phyloP scores from a whole-genome alignment of 2,113 vertebrate genomes.

The Ranitomeya variabilis region DNA sequence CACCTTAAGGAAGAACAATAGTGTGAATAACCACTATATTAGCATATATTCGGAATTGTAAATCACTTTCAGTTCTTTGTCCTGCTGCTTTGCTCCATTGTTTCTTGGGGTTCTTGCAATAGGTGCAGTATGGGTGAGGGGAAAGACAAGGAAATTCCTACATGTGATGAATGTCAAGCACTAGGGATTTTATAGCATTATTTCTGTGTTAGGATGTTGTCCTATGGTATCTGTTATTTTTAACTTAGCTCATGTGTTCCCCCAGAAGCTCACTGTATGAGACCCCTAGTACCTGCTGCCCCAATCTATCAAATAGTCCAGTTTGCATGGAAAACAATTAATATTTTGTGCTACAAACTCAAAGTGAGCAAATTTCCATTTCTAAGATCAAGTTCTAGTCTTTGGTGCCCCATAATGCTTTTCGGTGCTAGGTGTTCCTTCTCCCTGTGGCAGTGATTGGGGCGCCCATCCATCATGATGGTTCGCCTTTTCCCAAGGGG shows the following conservation, averaged over 20 bases:
- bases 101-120: not conserved
- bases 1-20: not conserved
- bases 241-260: not conserved
- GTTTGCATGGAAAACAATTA: conserved; percentile 26
- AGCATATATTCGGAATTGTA: not conserved
- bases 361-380: not conserved
- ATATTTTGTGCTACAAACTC: not conserved
- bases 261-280: not conserved
- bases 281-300: conserved; percentile 32
- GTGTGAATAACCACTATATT: not conserved
- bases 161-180: not conserved
- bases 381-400: not conserved
- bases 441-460: conserved; percentile 19
- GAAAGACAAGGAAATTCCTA: not conserved
- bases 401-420: conserved; percentile 16
- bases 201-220: not conserved
- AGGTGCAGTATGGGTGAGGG: not conserved
- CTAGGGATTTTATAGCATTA: not conserved
- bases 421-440: conserved; percentile 30
- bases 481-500: conserved; percentile 42
- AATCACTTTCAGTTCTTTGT: not conserved
- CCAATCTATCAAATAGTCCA: not conserved
- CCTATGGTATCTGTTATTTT: not conserved
- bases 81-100: not conserved
- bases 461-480: conserved; percentile 49